A percentile compares a stretch with the other conserved stretches of the same genome.
Evolutionary conservation across 2,113 vertebrate genomes (phyloP).

Genomic region (Proteles cristata): DNA sequence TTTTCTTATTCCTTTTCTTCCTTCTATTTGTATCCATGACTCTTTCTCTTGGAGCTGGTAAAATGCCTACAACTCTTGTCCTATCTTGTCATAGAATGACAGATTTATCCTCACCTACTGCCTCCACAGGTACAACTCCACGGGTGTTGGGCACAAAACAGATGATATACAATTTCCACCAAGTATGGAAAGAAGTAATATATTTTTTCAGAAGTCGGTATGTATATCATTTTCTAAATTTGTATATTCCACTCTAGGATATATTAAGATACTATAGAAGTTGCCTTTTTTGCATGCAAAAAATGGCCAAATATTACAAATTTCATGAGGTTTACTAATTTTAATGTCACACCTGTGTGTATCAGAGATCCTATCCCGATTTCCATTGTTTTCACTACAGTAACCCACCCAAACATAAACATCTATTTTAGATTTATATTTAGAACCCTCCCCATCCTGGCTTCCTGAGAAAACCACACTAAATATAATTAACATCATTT

Average conservation of each 20-base stretch:
- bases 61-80: neutral
- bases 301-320: neutral
- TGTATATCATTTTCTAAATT: neutral
- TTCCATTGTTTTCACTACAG: conserved; percentile 19
- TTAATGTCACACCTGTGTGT: neutral
- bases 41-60: neutral
- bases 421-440: conserved; percentile 61
- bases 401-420: neutral
- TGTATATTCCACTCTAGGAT: neutral
- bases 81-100: neutral
- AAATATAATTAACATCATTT: conserved; percentile 57
- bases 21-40: neutral
- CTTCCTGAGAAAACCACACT: conserved; percentile 66
- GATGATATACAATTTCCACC: neutral
- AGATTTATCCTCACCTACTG: neutral
- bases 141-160: neutral
- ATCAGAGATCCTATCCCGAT: neutral
- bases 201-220: neutral
- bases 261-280: neutral
- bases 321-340: neutral
- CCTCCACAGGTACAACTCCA: neutral
- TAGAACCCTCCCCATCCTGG: conserved; percentile 14
- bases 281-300: neutral
- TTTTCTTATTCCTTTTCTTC: neutral
- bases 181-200: neutral